These are phyloP conservation scores for Etheostoma perlongum DNA, from an alignment of 2,797 vertebrate genomes.

Conservation along the genomic window DNA sequence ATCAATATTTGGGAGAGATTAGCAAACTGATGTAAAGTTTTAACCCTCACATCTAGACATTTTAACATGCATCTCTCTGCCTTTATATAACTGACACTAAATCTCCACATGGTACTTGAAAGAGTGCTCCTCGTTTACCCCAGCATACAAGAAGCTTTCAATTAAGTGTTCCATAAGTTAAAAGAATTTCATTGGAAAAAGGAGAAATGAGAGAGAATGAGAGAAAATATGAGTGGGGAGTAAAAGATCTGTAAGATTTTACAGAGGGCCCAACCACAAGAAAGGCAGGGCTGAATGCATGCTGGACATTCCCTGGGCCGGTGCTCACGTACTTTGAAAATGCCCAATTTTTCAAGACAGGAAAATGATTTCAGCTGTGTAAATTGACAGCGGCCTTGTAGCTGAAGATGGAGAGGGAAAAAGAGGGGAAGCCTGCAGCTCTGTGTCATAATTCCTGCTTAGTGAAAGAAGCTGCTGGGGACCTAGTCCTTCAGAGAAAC, in stretches of 20 bases:
- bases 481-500: conserved; percentile 44
- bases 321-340: conserved; percentile 68
- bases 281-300: conserved; percentile 76
- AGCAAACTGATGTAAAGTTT: neutral
- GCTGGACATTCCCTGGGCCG: conserved; percentile 68
- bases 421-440: conserved; percentile 63
- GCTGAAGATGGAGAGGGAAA: conserved; percentile 73
- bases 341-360: conserved; percentile 69
- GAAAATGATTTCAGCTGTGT: conserved; percentile 82
- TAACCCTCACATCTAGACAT: conserved; percentile 7
- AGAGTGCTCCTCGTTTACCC: conserved; percentile 45
- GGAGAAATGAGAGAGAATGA: conserved; percentile 46
- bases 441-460: conserved; percentile 71
- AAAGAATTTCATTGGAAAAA: conserved; percentile 54
- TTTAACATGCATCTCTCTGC: conserved; percentile 8
- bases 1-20: neutral
- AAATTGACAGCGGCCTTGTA: conserved; percentile 83
- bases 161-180: conserved; percentile 66
- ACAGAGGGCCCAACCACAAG: conserved; percentile 80
- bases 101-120: conserved; percentile 41
- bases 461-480: conserved; percentile 52
- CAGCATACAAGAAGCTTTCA: conserved; percentile 69
- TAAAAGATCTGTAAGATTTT: conserved; percentile 77
- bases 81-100: conserved; percentile 20
- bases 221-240: conserved; percentile 60